Evolutionary conservation across 2,797 vertebrate genomes (phyloP).

Genomic region (Sphenodon punctatus): DNA sequence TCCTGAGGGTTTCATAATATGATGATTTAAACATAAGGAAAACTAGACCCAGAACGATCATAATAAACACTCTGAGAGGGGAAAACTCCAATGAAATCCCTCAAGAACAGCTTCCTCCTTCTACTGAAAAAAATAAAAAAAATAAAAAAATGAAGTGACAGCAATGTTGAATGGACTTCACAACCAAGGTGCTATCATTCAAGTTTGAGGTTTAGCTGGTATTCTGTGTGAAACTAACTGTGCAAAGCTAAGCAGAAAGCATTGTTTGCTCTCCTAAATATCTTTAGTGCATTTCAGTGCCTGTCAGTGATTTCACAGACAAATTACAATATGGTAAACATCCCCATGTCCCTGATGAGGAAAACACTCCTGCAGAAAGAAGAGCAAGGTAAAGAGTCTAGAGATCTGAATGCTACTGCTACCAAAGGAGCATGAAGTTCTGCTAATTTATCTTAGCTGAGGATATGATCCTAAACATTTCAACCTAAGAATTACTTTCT

Average conservation of each 20-base stretch:
- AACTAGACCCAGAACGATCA: conserved; percentile 29
- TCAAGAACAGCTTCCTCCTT: conserved; percentile 14
- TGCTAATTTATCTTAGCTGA: background rate
- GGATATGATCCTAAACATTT: background rate
- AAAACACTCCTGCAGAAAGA: background rate
- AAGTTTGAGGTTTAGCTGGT: no score
- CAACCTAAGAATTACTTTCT: background rate
- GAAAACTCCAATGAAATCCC: background rate
- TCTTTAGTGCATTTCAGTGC: background rate
- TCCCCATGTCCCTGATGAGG: background rate
- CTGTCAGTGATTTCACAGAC: background rate
- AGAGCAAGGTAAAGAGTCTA: background rate
- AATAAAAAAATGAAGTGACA: no score
- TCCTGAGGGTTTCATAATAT: conserved; percentile 49
- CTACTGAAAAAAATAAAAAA: no score
- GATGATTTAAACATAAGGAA: conserved; percentile 55
- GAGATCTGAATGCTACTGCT: background rate
- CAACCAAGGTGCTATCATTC: no score
- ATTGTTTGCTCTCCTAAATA: background rate
- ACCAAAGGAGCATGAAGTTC: background rate
- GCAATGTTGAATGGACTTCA: no score
- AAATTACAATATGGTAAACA: background rate
- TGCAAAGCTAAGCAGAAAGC: no score
- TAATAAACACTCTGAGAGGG: background rate
- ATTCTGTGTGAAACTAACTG: no score